Evolutionary conservation across 2,113 vertebrate species (phyloP).

Genomic region (Rhynchopsitta pachyrhyncha): DNA sequence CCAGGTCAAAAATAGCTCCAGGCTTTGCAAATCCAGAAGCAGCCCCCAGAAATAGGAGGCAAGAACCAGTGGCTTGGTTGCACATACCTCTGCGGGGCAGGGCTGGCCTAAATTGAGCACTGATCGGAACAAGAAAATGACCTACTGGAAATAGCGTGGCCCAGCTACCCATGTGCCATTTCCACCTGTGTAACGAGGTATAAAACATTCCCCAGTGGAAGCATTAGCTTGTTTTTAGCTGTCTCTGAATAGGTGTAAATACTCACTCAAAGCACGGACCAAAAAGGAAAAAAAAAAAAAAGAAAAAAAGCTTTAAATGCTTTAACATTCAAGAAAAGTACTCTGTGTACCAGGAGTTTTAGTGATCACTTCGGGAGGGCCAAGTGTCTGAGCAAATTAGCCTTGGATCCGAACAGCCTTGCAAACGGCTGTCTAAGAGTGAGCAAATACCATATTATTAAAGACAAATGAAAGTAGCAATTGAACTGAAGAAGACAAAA

Average conservation of each 20-base stretch:
- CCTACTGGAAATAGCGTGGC: constrained; percentile 15
- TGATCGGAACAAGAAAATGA: neutral
- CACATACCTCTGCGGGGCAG: constrained; percentile 14
- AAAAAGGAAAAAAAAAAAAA: neutral
- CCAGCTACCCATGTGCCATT: neutral
- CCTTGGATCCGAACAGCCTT: constrained; percentile 45
- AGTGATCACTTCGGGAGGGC: constrained; percentile 44
- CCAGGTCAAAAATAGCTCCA: neutral
- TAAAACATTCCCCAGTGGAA: constrained; percentile 4
- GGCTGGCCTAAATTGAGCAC: constrained; percentile 17
- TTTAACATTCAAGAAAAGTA: constrained; percentile 59
- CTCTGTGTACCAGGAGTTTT: constrained; percentile 53
- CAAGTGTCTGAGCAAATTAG: constrained; percentile 61
- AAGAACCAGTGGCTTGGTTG: neutral
- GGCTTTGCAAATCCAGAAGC: neutral
- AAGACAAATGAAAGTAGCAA: constrained; percentile 64
- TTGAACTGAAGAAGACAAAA: constrained; percentile 44
- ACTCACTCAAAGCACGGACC: neutral
- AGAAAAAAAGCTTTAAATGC: neutral
- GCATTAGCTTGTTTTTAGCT: constrained; percentile 15
- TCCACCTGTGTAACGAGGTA: constrained; percentile 14
- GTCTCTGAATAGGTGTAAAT: constrained; percentile 16
- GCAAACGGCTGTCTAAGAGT: constrained; percentile 38
- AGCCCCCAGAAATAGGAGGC: constrained; percentile 21
- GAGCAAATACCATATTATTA: constrained; percentile 64